These are phyloP conservation scores for Chrysodeixis includens DNA, from an alignment of 2,888 invertebrate genomes.

Conservation along the genomic window DNA sequence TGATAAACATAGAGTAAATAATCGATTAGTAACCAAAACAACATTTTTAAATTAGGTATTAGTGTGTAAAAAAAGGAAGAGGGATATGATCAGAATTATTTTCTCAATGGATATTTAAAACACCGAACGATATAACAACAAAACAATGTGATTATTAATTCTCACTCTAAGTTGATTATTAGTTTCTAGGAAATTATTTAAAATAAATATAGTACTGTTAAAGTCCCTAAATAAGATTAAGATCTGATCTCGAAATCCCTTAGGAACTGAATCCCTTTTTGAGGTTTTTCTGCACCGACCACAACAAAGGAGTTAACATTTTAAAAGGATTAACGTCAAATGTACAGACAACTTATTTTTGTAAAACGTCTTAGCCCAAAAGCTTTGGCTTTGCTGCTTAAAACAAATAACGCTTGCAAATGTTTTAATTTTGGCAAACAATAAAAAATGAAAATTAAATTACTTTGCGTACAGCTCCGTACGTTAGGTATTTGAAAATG, in stretches of 20 bases:
- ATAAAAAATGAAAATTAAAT: background rate
- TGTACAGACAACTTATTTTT: constrained; percentile 62
- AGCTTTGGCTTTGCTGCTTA: background rate
- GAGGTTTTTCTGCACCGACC: constrained; percentile 53
- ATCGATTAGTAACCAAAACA: background rate
- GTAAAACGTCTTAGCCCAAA: constrained; percentile 58
- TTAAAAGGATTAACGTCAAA: constrained; percentile 75
- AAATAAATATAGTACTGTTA: constrained; percentile 52
- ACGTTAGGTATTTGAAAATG: too few species aligned
- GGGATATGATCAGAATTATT: background rate
- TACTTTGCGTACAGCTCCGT: too few species aligned
- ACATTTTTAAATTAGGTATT: background rate
- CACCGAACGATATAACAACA: constrained; percentile 6
- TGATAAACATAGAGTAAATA: background rate
- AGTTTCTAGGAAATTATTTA: constrained; percentile 47
- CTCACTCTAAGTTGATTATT: constrained; percentile 18
- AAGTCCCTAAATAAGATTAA: constrained; percentile 68
- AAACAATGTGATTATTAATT: constrained; percentile 21
- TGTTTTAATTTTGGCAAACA: constrained; percentile 1
- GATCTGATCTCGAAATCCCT: constrained; percentile 53
- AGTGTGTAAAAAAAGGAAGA: background rate
- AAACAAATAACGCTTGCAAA: constrained; percentile 12
- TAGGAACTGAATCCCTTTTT: constrained; percentile 53
- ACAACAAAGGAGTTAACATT: constrained; percentile 69
- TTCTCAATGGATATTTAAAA: constrained; percentile 1